Base-by-base conservation (phyloP, 2,888 invertebrate species). In the Rhamnusium bicolor region DNA sequence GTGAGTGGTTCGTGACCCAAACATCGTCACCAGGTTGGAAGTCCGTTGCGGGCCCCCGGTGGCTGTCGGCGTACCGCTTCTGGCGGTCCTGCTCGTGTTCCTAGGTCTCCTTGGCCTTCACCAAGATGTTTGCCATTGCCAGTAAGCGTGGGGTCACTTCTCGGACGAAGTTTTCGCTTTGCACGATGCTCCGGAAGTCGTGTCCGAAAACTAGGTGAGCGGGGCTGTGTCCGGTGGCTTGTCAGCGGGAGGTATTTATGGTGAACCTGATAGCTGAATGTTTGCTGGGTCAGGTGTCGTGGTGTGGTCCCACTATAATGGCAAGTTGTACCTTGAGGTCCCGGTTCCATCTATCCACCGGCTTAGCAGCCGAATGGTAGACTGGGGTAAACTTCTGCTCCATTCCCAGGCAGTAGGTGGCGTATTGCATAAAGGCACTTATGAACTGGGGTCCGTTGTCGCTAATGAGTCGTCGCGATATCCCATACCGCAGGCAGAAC, bases 311-410 rank as follows among this genome's bases (percentile, higher is more conserved):
- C 0, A 83, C 80, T 1, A 83, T 68, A 4, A 87, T 85, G 0
- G 81, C 79, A 1, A 86, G 68, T 72, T 83, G 84, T 0, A 83
- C 74, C 54, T 86, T 86, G 5, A 86, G 56, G n/a, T 84, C 84
- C 0, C 86, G 73, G 53, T 79, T 82, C 60, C 72, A 72, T 10
- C 80, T 14, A 54, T 79, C 76, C 1, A 77, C 81, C 8, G 69
- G 68, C 27, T 80, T 80, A 3, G 73, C 66, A 16, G 27, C 51
- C 12, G 81, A 76, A 62, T 62, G 62, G 12, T 62, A 62, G 7
- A 62, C 6, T 1, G 62, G 62, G n/a, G 16, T 40, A 18, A 62
- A 40, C 4, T 6, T 40, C 16, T 62, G 62, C 16, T 27, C n/a
- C 12, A 62, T 62, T 27, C 62, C 62, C 18, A 62, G 19, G 19